These are phyloP conservation scores for Chloropsis hardwickii DNA, from an alignment of 2,113 vertebrate species.

Conservation along the genomic window DNA sequence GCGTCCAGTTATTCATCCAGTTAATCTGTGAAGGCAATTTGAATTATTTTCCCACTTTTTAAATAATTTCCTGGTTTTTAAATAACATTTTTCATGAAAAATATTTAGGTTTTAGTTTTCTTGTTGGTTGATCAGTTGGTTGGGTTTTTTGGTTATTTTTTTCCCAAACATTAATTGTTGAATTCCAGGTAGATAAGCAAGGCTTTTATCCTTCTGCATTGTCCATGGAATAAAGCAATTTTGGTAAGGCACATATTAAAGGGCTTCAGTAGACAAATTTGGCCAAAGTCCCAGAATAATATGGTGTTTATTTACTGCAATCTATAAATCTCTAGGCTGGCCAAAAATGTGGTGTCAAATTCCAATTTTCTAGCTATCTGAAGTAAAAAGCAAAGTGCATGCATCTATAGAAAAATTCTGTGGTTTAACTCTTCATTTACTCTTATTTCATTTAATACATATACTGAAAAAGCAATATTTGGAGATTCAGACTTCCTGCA, in stretches of 20 bases:
- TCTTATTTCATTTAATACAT: neutral
- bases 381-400: neutral
- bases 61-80: neutral
- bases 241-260: neutral
- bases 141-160: neutral
- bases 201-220: neutral
- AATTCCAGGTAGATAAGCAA: neutral
- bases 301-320: neutral
- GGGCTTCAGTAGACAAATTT: neutral
- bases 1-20: neutral
- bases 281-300: neutral
- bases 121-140: neutral
- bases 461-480: neutral
- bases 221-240: neutral
- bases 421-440: neutral
- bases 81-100: neutral
- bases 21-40: neutral
- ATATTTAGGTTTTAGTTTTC: neutral
- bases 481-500: neutral
- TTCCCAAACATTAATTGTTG: neutral
- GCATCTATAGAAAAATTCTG: neutral
- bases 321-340: neutral
- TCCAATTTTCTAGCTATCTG: neutral
- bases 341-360: neutral
- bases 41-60: neutral